Evolutionary conservation across 1,140 invertebrate genomes (phyloP), one percentile per base, ranked within the genome.

Genomic region (Metopolophium dirhodum): DNA sequence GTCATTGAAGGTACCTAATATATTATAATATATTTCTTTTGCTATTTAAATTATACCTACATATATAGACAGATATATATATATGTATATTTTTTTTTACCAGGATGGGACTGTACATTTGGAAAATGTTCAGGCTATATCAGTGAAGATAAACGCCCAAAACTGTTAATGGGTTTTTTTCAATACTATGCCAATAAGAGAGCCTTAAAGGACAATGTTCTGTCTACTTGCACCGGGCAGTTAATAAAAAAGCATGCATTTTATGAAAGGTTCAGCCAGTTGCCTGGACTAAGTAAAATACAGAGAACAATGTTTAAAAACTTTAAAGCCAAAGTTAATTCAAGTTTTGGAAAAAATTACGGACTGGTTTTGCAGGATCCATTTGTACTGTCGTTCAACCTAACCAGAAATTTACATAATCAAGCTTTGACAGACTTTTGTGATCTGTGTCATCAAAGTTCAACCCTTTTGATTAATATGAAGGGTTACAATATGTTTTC

Each of bases 21-120:
- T 41, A 41, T 41, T 41, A 41, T 41, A 41, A 41, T 41, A 41
- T 41, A 41, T 41, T 41, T 41, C 61, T 30, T 26, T 37, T 89
- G 23, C n/a, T 57, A n/a, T 51, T 54, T 1, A 57, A 89, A 54
- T 57, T 4, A 51, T 57, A 89, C n/a, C 2, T 2, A 1, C n/a
- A 18, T 57, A 22, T 54, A 37, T 35, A 35, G 2, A 35, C 23
- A 41, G 0, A 41, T 41, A 41, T 41, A 41, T 41, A 41, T 1
- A 37, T 37, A 37, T 37, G 1, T 37, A 37, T 37, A 1, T 18
- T 37, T 49, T 54, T 54, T 37, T 37, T 41, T 41, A 37, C 61
- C 2, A 92, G 91, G 91, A 37, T 92, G 91, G 91, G 77, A 92
- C 26, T 92, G 91, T 51, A 35, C 68, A 0, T 83, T 92, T 51